Conservation (phyloP, 1,140 invertebrate genomes). For the Drosophila oshimai region DNA sequence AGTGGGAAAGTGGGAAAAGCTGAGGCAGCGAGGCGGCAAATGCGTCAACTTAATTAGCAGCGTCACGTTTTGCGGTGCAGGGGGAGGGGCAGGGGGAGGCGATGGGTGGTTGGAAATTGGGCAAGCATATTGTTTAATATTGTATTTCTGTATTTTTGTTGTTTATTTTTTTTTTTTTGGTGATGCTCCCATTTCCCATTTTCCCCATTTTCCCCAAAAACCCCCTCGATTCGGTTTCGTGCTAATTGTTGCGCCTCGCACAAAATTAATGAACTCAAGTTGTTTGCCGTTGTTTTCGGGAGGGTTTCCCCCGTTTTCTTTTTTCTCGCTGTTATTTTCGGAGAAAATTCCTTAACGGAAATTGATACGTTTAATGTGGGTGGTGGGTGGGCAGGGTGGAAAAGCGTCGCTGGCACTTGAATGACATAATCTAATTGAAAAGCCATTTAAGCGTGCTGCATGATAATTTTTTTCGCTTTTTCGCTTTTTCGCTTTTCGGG, state of each 20-base stretch:
- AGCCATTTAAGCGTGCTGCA: slow-evolving; percentile 79
- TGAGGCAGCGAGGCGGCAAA: slow-evolving; percentile 59
- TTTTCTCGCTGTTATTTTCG: slow-evolving; percentile 2
- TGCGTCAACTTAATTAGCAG: slow-evolving; percentile 80
- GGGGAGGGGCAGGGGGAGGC: not conserved
- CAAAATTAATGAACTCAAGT: slow-evolving; percentile 80
- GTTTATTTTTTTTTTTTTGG: slow-evolving; percentile 2
- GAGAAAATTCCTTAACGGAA: slow-evolving; percentile 70
- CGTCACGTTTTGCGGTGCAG: slow-evolving; percentile 60
- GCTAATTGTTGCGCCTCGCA: slow-evolving; percentile 79
- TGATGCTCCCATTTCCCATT: too few species aligned
- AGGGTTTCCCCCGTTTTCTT: slow-evolving; percentile 18
- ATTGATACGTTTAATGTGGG: slow-evolving; percentile 66
- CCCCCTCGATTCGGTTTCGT: slow-evolving; percentile 61
- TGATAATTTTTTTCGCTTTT: slow-evolving; percentile 80
- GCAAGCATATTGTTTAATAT: slow-evolving; percentile 70
- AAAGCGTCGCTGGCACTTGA: slow-evolving; percentile 46
- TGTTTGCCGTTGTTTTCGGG: slow-evolving; percentile 50
- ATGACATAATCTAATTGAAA: slow-evolving; percentile 81
- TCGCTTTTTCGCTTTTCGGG: not conserved
- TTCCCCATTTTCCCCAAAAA: slow-evolving; percentile 3
- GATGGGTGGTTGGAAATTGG: not conserved
- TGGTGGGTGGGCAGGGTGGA: slow-evolving; percentile 6
- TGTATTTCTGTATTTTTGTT: slow-evolving; percentile 27
- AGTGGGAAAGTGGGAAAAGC: slow-evolving; percentile 2